These are phyloP conservation scores for Hephaestus fuliginosus DNA, from an alignment of 2,797 vertebrate species.

Conservation along the genomic window DNA sequence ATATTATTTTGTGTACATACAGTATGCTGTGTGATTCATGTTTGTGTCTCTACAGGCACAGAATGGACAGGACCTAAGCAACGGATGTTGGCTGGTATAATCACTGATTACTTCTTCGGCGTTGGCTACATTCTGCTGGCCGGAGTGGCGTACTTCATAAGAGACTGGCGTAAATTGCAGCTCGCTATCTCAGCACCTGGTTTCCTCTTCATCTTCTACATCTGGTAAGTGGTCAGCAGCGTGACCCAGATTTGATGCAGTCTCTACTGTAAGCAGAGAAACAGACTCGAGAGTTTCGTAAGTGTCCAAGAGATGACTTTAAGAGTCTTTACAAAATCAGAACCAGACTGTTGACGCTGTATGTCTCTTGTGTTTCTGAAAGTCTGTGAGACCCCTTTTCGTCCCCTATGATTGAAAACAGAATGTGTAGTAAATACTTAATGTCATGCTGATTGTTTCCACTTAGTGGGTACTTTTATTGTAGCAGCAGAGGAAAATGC, in stretches of 20 bases:
- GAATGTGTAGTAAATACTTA: background rate
- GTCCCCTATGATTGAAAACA: background rate
- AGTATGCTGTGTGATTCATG: background rate
- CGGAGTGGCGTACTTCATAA: conserved; percentile 86
- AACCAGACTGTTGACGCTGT: background rate
- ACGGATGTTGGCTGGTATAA: conserved; percentile 83
- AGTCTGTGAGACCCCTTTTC: background rate
- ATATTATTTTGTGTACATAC: background rate
- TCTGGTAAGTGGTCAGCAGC: conserved; percentile 81
- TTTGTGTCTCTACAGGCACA: conserved; percentile 76
- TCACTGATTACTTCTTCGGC: conserved; percentile 84
- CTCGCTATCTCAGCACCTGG: conserved; percentile 82
- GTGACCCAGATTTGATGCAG: background rate
- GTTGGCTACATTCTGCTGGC: conserved; percentile 87
- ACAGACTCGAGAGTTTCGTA: background rate
- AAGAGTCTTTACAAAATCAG: background rate
- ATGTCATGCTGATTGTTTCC: background rate
- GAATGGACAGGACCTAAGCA: conserved; percentile 88
- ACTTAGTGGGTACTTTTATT: background rate
- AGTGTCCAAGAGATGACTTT: background rate
- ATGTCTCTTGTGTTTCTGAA: background rate
- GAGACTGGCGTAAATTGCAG: conserved; percentile 90
- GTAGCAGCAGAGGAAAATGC: background rate
- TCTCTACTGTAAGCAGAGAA: background rate
- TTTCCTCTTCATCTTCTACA: conserved; percentile 84